Evolutionary conservation across 2,888 invertebrate species (phyloP).

Genomic region (Pelosia muscerda): DNA sequence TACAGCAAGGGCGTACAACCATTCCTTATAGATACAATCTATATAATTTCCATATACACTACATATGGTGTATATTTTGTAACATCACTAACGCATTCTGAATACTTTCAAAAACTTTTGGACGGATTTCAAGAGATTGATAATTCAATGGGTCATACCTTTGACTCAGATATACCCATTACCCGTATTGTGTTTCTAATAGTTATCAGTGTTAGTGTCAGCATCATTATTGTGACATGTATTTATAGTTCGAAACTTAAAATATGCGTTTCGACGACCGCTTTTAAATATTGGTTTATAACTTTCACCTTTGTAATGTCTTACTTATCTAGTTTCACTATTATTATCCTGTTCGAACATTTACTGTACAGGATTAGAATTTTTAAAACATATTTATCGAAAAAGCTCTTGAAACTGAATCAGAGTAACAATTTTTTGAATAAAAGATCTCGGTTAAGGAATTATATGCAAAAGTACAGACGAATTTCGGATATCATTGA

Average conservation of each 20-base stretch:
- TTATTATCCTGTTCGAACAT: background rate
- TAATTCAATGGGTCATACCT: background rate
- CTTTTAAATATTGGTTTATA: background rate
- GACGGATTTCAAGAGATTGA: background rate
- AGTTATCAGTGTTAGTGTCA: background rate
- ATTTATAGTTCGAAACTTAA: background rate
- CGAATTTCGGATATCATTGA: background rate
- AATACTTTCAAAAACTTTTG: background rate
- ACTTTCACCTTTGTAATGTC: background rate
- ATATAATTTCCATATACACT: background rate
- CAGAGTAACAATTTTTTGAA: background rate
- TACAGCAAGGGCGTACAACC: background rate
- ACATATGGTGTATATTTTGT: background rate
- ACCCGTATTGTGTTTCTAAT: background rate
- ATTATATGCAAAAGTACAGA: background rate
- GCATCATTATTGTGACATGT: background rate
- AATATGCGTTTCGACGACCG: background rate
- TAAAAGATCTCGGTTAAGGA: background rate
- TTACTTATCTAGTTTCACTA: background rate
- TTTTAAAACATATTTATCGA: background rate
- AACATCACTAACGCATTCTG: background rate
- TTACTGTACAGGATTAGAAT: background rate
- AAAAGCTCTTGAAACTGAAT: background rate
- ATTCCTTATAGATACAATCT: background rate
- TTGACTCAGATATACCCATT: background rate